Conservation (phyloP, 2,113 vertebrate genomes). For the Phycodurus eques region DNA sequence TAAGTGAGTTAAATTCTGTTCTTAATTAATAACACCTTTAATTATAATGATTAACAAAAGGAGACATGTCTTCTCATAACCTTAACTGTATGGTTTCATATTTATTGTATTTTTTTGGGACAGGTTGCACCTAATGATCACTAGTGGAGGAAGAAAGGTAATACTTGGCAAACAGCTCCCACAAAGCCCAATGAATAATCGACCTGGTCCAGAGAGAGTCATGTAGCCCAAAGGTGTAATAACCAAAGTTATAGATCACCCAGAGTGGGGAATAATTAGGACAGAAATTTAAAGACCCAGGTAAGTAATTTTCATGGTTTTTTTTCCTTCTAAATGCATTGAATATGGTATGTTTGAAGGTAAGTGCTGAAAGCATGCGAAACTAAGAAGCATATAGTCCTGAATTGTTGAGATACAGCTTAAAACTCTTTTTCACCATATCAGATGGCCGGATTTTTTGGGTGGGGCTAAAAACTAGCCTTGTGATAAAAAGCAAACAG, state of each 20-base stretch:
- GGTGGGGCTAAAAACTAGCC: too few species aligned
- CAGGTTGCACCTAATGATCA: slow-evolving; percentile 55
- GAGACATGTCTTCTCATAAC: not conserved
- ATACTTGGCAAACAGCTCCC: slow-evolving; percentile 24
- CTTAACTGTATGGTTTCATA: not conserved
- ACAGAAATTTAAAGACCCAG: slow-evolving; percentile 54
- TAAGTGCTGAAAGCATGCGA: too few species aligned
- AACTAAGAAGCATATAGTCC: too few species aligned
- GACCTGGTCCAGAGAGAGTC: slow-evolving; percentile 48
- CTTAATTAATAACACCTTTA: not conserved
- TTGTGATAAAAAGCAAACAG: too few species aligned
- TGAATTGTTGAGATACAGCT: too few species aligned
- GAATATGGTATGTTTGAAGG: too few species aligned
- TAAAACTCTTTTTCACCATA: too few species aligned
- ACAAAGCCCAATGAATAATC: slow-evolving; percentile 59
- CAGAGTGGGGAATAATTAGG: slow-evolving; percentile 64
- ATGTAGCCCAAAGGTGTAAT: slow-evolving; percentile 32
- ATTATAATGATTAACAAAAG: not conserved
- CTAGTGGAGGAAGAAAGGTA: slow-evolving; percentile 40
- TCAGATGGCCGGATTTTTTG: too few species aligned
- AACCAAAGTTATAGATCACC: slow-evolving; percentile 67
- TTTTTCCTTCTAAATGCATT: too few species aligned
- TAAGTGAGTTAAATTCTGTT: not conserved
- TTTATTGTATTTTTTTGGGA: slow-evolving; percentile 22
- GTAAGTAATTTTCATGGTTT: too few species aligned